phyloP scores from a whole-genome alignment of 53 echinoderm and acorn worm species.

The Crossaster papposus region DNA sequence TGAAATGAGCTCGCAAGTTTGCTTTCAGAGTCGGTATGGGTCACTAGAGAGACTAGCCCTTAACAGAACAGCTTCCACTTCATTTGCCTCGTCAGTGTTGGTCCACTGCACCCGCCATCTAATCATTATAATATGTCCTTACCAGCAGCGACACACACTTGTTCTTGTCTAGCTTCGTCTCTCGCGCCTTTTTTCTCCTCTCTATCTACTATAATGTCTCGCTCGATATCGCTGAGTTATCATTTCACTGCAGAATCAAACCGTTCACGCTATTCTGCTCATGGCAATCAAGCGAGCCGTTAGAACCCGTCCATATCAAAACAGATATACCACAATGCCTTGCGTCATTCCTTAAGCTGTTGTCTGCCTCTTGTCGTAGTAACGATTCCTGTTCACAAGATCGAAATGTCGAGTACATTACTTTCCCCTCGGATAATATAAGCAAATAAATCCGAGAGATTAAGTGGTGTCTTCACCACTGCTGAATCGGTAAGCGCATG shows the following conservation, averaged over 20 bases:
- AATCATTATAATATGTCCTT: background rate
- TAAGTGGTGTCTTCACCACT: no score
- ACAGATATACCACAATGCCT: background rate
- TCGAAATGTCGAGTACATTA: background rate
- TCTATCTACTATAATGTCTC: background rate
- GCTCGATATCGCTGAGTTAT: slow-evolving; percentile 9
- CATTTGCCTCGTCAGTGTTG: background rate
- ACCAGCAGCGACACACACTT: background rate
- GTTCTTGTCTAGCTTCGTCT: background rate
- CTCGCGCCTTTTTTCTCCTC: background rate
- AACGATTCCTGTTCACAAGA: background rate
- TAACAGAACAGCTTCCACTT: slow-evolving; percentile 36
- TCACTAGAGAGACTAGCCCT: background rate
- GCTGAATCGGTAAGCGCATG: no score
- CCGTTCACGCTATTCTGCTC: slow-evolving; percentile 15
- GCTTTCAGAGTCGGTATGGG: slow-evolving; percentile 7
- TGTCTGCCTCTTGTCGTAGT: background rate
- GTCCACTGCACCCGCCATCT: background rate
- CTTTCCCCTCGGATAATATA: background rate
- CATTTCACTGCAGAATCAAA: slow-evolving; percentile 19
- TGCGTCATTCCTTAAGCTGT: background rate
- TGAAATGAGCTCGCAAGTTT: background rate
- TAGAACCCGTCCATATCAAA: background rate
- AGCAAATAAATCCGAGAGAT: background rate
- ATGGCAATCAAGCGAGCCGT: background rate